Conservation (phyloP, 2,113 vertebrate genomes). For the Sylvia atricapilla region DNA sequence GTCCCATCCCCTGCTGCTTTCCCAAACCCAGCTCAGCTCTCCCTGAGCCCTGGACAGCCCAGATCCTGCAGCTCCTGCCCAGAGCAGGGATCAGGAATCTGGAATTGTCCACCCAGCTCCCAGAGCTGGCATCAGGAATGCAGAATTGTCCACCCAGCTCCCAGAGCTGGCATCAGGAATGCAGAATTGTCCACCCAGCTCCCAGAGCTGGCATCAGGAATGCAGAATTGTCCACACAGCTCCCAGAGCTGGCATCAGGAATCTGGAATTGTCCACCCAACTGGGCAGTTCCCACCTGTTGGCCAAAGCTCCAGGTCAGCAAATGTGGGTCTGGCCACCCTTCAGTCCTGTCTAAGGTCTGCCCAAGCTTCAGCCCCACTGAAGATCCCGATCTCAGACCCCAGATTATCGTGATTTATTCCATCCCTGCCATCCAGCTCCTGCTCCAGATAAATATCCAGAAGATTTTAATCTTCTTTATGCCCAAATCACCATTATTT, state of each 20-base stretch:
- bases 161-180: too few species aligned
- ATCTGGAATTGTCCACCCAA: too few species aligned
- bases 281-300: rapidly evolving
- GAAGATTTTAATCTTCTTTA: not conserved
- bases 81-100: too few species aligned
- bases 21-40: not conserved
- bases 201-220: too few species aligned
- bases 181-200: too few species aligned
- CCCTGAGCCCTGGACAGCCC: rapidly evolving
- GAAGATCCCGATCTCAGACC: not conserved
- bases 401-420: not conserved
- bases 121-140: too few species aligned
- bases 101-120: too few species aligned
- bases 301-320: not conserved
- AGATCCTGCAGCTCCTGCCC: not conserved
- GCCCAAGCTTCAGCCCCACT: not conserved
- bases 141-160: too few species aligned
- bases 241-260: too few species aligned
- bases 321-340: not conserved
- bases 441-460: not conserved
- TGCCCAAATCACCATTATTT: not conserved
- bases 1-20: not conserved
- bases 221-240: too few species aligned
- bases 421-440: not conserved
- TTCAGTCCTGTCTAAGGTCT: too few species aligned